phyloP scores from a whole-genome alignment of 2,888 invertebrate genomes.

The Lamellibrachia satsuma region DNA sequence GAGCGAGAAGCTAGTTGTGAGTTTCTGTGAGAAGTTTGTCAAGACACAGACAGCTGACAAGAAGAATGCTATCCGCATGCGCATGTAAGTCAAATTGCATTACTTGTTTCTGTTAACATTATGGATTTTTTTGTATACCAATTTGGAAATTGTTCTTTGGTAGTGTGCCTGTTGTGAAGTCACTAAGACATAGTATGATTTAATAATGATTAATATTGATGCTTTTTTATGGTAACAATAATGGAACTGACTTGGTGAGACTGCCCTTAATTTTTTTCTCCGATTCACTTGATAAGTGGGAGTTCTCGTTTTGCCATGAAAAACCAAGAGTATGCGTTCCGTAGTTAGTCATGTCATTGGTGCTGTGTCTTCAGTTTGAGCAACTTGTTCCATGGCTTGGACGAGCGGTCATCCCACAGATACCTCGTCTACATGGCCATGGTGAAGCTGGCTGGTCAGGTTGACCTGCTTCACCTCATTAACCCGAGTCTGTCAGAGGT shows the following conservation, averaged over 20 bases:
- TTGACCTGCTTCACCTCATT: conserved; percentile 76
- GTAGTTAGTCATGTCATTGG: neutral
- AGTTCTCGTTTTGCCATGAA: no score
- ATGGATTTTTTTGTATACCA: neutral
- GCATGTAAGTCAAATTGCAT: conserved; percentile 75
- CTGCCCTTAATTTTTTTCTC: neutral
- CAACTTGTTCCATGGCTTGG: conserved; percentile 90
- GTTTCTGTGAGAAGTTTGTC: conserved; percentile 90
- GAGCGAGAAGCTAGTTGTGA: conserved; percentile 86
- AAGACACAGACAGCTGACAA: conserved; percentile 74
- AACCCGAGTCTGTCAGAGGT: conserved; percentile 38
- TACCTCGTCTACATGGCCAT: conserved; percentile 94
- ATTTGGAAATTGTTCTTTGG: neutral
- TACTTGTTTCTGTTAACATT: neutral
- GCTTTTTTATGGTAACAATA: neutral
- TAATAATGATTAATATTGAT: neutral
- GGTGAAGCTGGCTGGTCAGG: conserved; percentile 86
- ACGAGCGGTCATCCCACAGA: conserved; percentile 82
- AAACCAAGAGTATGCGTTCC: neutral
- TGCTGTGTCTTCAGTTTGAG: conserved; percentile 74
- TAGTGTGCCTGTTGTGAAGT: neutral
- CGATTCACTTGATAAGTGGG: neutral
- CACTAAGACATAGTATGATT: neutral
- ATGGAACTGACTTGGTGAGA: neutral
- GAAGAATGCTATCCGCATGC: conserved; percentile 73